A percentile compares a stretch with the other conserved stretches of the same genome.
phyloP scores from a whole-genome alignment of 2,113 vertebrate genomes.

The Psilopogon haemacephalus region DNA sequence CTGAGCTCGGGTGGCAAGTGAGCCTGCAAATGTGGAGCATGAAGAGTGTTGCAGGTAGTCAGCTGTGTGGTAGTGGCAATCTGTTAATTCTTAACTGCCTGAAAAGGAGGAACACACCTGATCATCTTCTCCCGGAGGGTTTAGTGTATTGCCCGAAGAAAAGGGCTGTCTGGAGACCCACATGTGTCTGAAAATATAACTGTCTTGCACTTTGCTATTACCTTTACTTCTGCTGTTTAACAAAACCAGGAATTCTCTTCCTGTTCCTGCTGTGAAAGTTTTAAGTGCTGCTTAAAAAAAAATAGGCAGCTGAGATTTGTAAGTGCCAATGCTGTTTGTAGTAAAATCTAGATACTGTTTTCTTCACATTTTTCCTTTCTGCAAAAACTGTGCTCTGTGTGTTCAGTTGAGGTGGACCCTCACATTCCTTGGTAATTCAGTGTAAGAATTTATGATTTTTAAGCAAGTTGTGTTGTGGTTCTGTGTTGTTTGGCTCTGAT shows the following conservation, averaged over 20 bases:
- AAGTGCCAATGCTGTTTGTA: background rate
- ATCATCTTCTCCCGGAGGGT: background rate
- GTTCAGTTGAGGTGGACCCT: background rate
- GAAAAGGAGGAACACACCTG: background rate
- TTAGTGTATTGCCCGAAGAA: background rate
- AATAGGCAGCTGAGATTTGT: background rate
- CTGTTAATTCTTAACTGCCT: background rate
- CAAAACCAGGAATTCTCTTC: background rate
- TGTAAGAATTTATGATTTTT: background rate
- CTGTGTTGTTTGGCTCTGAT: constrained; percentile 20
- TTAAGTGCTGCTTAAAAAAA: background rate
- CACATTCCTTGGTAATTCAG: background rate
- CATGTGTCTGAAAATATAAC: background rate
- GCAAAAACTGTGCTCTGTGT: background rate
- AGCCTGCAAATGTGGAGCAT: background rate
- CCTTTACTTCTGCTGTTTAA: background rate
- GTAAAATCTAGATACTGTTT: background rate
- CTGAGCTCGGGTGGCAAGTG: background rate
- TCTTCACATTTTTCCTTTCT: background rate
- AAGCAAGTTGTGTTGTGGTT: background rate
- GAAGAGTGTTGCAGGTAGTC: background rate
- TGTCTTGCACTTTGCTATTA: background rate
- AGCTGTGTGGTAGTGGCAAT: background rate
- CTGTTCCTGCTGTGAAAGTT: background rate
- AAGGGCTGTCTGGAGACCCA: accelerated